phyloP scores from a whole-genome alignment of 2,113 vertebrate genomes.

The Fregetta grallaria region DNA sequence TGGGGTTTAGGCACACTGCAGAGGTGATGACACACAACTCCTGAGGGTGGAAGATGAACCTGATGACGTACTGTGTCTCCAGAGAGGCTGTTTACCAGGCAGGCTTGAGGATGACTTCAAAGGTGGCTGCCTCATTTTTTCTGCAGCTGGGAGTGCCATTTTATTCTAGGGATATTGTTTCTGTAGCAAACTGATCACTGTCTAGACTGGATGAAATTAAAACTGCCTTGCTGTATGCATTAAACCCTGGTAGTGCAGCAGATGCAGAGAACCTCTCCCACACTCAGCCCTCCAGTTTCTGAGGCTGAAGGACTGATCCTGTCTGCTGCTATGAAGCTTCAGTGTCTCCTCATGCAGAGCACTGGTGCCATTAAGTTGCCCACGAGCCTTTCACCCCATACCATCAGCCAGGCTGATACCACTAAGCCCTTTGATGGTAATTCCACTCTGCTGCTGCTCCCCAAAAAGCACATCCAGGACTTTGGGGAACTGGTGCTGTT shows the following conservation, averaged over 20 bases:
- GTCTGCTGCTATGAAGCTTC: background rate
- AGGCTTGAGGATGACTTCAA: background rate
- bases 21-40: slow-evolving; percentile 12
- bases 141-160: background rate
- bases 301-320: background rate
- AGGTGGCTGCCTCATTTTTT: background rate
- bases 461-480: background rate
- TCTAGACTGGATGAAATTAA: background rate
- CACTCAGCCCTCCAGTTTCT: background rate
- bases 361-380: background rate
- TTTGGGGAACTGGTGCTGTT: background rate
- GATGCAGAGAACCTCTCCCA: background rate
- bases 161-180: background rate
- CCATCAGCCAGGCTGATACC: background rate
- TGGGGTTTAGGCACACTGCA: background rate
- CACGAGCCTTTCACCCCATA: background rate
- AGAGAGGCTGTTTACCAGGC: background rate
- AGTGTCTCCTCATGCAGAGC: background rate
- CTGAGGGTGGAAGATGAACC: background rate
- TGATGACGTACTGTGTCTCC: background rate
- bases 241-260: background rate
- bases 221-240: background rate
- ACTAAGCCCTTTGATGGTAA: background rate
- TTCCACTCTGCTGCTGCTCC: background rate
- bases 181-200: background rate